Conservation (phyloP, 2,113 vertebrate genomes). For the Lynx canadensis region DNA sequence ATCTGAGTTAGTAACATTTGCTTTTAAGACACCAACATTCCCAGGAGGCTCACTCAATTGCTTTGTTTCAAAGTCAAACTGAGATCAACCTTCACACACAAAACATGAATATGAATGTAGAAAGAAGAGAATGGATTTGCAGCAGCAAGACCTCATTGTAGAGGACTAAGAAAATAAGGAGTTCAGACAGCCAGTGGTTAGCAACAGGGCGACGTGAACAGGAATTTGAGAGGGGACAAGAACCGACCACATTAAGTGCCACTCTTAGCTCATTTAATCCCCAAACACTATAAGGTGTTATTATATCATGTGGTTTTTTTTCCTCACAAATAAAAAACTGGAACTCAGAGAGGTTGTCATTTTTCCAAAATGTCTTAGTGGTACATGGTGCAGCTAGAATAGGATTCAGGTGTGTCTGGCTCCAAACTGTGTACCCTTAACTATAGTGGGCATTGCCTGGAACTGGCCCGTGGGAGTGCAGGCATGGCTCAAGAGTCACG, state of each 20-base stretch:
- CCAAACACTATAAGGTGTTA: neutral
- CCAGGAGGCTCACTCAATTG: neutral
- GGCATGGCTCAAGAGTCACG: neutral
- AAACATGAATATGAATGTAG: constrained; percentile 29
- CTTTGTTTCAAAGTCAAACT: constrained; percentile 35
- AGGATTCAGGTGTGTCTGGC: neutral
- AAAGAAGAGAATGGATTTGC: neutral
- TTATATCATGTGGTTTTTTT: neutral
- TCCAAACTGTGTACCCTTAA: neutral
- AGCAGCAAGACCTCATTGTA: neutral
- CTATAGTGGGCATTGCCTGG: neutral
- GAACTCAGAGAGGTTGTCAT: neutral
- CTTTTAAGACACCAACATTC: constrained; percentile 8
- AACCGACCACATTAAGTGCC: neutral
- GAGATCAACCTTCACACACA: constrained; percentile 17
- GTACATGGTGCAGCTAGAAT: neutral
- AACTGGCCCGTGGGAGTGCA: neutral
- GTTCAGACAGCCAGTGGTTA: neutral
- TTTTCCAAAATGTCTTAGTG: neutral
- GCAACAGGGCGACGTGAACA: neutral
- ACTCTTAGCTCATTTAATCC: neutral
- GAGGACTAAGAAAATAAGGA: neutral
- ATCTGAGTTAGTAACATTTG: neutral
- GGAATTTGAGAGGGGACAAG: neutral
- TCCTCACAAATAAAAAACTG: neutral